Conservation (phyloP, 1,140 invertebrate genomes). For the Drosophila littoralis region DNA sequence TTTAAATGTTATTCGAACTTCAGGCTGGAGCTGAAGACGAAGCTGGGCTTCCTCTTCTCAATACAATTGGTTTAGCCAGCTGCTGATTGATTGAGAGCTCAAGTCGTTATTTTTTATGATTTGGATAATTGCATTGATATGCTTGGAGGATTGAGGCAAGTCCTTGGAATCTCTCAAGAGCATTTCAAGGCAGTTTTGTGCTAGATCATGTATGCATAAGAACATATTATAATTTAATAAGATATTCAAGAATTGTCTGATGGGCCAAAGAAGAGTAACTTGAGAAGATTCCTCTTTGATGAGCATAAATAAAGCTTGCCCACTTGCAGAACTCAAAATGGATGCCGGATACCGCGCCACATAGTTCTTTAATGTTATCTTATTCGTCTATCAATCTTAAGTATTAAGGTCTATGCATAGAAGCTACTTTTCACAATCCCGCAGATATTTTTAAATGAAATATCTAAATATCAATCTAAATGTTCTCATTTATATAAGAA, state of each 20-base stretch:
- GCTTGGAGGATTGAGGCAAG: conserved; percentile 9
- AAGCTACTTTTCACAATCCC: too few species aligned
- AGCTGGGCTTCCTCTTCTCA: conserved; percentile 39
- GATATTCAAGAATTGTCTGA: not conserved
- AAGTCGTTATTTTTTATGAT: conserved; percentile 47
- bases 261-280: not conserved
- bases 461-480: too few species aligned
- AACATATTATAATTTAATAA: conserved; percentile 15
- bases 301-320: not conserved
- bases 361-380: too few species aligned
- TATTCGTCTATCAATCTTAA: too few species aligned
- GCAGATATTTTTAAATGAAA: too few species aligned
- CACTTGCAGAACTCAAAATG: too few species aligned
- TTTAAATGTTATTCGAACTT: conserved; percentile 47
- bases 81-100: conserved; percentile 79
- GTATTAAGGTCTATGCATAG: too few species aligned
- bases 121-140: conserved; percentile 26
- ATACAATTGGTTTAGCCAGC: conserved; percentile 77
- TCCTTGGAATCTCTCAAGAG: conserved; percentile 37
- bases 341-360: too few species aligned
- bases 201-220: conserved; percentile 39
- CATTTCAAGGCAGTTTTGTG: conserved; percentile 21
- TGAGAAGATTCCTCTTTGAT: not conserved
- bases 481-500: too few species aligned
- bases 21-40: conserved; percentile 48